phyloP scores from a whole-genome alignment of 2,113 vertebrate genomes.

The Lynx canadensis region DNA sequence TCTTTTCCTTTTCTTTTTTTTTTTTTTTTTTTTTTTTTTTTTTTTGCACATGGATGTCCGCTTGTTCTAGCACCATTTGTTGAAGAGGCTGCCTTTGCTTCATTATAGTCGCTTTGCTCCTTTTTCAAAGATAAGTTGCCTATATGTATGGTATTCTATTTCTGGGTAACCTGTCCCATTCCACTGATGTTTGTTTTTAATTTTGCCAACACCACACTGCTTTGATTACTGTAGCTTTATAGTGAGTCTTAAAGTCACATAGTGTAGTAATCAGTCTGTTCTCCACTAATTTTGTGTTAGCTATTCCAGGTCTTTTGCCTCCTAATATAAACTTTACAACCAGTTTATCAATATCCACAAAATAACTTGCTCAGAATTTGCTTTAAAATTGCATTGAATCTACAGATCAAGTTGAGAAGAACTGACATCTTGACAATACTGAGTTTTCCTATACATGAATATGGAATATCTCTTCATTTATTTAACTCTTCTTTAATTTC shows the following conservation, averaged over 20 bases:
- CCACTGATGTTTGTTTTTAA: neutral
- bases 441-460: neutral
- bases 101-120: neutral
- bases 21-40: too few relatives aligned
- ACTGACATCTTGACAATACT: neutral
- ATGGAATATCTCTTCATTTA: neutral
- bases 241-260: neutral
- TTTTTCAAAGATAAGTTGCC: neutral
- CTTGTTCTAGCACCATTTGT: neutral
- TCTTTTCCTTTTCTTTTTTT: neutral
- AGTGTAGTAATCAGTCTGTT: neutral
- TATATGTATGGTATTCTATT: neutral
- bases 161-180: neutral
- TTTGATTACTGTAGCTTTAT: neutral
- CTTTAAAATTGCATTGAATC: neutral
- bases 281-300: neutral
- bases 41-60: neutral
- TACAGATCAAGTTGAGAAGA: neutral
- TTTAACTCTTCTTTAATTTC: neutral
- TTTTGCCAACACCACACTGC: neutral
- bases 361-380: neutral
- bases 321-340: neutral
- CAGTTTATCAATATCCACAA: neutral
- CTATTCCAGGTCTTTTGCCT: neutral
- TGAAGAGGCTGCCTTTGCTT: neutral